Evolutionary conservation across 2,113 vertebrate species (phyloP).

Genomic region (Empidonax alnorum): DNA sequence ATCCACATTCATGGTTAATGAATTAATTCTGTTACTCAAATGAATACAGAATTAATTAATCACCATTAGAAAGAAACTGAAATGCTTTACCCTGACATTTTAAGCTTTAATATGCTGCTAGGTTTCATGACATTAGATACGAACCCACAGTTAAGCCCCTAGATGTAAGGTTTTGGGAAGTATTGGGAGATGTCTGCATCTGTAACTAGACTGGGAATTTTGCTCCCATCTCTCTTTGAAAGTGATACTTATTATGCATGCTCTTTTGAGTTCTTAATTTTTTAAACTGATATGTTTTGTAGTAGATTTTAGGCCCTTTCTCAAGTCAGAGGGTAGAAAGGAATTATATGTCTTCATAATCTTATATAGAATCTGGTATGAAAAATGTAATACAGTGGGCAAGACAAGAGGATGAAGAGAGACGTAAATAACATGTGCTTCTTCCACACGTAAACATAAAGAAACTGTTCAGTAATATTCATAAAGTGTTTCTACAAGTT

Average conservation of each 20-base stretch:
- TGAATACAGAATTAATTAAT: conserved; percentile 72
- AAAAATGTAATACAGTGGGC: background rate
- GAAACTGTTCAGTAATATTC: background rate
- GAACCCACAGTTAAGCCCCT: background rate
- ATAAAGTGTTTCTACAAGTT: background rate
- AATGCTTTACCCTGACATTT: conserved; percentile 32
- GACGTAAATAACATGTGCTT: background rate
- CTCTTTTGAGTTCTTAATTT: conserved; percentile 1
- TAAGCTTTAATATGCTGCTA: conserved; percentile 9
- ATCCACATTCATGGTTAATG: conserved; percentile 55
- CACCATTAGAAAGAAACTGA: conserved; percentile 59
- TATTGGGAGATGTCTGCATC: background rate
- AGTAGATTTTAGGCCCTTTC: background rate
- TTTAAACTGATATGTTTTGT: conserved; percentile 8
- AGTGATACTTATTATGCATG: background rate
- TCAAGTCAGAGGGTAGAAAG: background rate
- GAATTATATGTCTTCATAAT: background rate
- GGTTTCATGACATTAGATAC: background rate
- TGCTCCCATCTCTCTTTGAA: background rate
- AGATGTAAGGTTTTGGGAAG: background rate
- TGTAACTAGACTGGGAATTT: conserved; percentile 9
- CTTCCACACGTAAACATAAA: background rate
- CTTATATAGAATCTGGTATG: background rate
- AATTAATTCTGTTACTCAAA: conserved; percentile 67
- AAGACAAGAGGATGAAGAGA: background rate